Evolutionary conservation across 2,797 vertebrate species (phyloP).

Genomic region (Diplodus puntazzo): DNA sequence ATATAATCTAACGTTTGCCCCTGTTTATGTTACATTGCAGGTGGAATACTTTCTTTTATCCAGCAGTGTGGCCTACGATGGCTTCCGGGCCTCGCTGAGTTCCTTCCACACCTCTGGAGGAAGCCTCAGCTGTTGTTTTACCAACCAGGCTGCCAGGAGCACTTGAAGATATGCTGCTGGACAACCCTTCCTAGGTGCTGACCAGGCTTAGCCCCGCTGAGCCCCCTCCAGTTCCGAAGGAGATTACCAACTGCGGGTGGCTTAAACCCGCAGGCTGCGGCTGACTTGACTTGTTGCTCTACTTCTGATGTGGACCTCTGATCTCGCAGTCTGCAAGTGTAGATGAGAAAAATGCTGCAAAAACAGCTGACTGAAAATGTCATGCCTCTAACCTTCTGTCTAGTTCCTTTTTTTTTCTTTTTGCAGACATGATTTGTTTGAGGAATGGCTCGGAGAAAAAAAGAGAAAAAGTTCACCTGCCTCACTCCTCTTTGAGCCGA

Average conservation of each 20-base stretch:
- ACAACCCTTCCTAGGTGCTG: conserved; percentile 70
- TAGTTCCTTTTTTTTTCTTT: neutral
- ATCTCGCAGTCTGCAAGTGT: conserved; percentile 13
- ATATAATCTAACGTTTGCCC: neutral
- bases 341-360: neutral
- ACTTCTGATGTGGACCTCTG: conserved; percentile 26
- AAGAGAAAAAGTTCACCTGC: conserved; percentile 37
- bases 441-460: conserved; percentile 1
- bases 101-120: conserved; percentile 3
- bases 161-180: conserved; percentile 52
- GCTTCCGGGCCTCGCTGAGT: neutral
- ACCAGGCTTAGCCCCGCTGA: conserved; percentile 78
- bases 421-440: neutral
- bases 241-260: conserved; percentile 77
- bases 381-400: neutral
- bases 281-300: conserved; percentile 40
- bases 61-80: neutral
- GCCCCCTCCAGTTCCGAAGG: conserved; percentile 68
- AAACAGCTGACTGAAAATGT: neutral
- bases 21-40: neutral
- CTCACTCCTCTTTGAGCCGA: conserved; percentile 35
- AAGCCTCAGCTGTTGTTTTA: conserved; percentile 10
- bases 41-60: neutral
- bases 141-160: conserved; percentile 25
- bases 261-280: conserved; percentile 68